Base-by-base conservation (phyloP, 1,140 invertebrate species). In the Drosophila dunni region DNA sequence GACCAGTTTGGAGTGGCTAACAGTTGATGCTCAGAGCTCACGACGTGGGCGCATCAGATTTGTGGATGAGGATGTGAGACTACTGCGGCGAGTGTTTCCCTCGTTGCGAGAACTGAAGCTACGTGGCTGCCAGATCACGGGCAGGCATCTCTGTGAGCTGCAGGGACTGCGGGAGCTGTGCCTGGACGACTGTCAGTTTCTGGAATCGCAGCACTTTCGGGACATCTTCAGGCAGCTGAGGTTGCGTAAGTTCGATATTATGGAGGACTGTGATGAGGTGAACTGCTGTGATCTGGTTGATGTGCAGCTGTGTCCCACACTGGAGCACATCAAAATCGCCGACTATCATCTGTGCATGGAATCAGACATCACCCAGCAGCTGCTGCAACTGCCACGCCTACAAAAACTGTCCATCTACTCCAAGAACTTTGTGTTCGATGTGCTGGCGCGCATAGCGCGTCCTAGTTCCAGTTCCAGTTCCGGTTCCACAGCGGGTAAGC, bases 311-410 rank as follows among this genome's bases (percentile, higher is more conserved):
- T 91, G 88, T 38, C 88, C 88, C 34, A 91, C 88, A 0, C 15
- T 91, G 45, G 88, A 91, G 63, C 83, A 91, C 53, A 84, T 91
- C 10, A 91, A 91, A 48, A 91, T 91, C 11, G 88, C 88, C 53
- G 88, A 91, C 42, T 91, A 91, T 46, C 88, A 91, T 51, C 57
- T 91, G 38, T 91, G 88, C 60, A 91, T 91, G 79, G 88, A 91
- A 36, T 76, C 71, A 11, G 78, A 84, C 50, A 88, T 88, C 0
- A 78, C 76, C 0, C 84, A 91, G 24, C 75, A 91, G 42, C 60
- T 91, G 9, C 45, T 91, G 0, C 70, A 60, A 7, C 36, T 91
- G 82, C 88, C 88, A 0, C 56, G 38, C 5, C 70, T 91, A 0
- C 70, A 78, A 5, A 88, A 91, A 40, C 65, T 91, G 0, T 91